phyloP scores from a whole-genome alignment of 2,797 vertebrate species.

The Buceros bicornis region DNA sequence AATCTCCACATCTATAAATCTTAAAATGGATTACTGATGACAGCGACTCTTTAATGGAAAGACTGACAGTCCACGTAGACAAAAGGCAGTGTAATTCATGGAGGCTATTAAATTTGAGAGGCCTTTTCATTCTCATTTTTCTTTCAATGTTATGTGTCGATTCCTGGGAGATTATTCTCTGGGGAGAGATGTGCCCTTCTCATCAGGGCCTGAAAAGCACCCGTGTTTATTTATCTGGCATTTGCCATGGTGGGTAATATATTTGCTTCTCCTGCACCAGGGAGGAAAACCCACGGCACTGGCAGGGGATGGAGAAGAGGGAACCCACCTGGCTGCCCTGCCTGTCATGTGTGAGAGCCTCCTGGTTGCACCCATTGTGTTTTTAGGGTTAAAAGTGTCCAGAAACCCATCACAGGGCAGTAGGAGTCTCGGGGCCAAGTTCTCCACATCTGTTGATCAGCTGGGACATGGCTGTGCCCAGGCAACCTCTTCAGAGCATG shows the following conservation, averaged over 20 bases:
- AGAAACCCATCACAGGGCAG: not conserved
- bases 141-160: constrained; percentile 52
- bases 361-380: not conserved
- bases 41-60: constrained; percentile 67
- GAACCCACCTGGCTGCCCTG: not conserved
- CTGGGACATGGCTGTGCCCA: not conserved
- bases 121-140: constrained; percentile 65
- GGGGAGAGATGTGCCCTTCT: constrained; percentile 26
- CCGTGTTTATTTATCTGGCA: constrained; percentile 25
- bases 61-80: constrained; percentile 57
- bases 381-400: not conserved
- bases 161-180: constrained; percentile 48
- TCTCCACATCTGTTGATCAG: not conserved
- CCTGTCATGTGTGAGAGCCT: not conserved
- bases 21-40: constrained; percentile 61
- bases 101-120: constrained; percentile 68
- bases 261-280: not conserved
- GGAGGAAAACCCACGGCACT: not conserved
- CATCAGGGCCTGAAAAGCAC: not conserved
- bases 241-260: not conserved
- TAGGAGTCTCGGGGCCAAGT: not conserved
- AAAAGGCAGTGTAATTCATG: constrained; percentile 68
- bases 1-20: constrained; percentile 60
- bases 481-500: not conserved
- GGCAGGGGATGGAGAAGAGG: not conserved